Percentiles rank a stretch among this genome's conserved stretches.
Conservation (phyloP, 1,140 invertebrate species). For the Tetranychus urticae region DNA sequence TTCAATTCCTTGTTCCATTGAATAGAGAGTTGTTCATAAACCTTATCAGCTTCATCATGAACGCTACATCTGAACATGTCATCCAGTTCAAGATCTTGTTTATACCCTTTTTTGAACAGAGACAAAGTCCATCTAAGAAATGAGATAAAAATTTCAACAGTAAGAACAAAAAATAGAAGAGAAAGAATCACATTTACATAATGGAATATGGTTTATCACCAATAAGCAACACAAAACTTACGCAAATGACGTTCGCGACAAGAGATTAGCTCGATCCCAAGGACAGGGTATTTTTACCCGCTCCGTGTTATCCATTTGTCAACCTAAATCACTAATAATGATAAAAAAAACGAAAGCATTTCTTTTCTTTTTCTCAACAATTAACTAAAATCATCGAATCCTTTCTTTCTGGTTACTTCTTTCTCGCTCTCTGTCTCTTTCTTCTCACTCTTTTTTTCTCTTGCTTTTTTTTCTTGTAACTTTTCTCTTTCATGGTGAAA, state of each 20-base stretch:
- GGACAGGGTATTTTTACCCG: slow-evolving; percentile 4
- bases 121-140: not conserved
- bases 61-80: not conserved
- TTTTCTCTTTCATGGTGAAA: no score
- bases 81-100: not conserved
- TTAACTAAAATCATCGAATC: not conserved
- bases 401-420: no score
- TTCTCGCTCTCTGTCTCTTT: no score
- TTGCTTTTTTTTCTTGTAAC: no score
- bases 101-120: not conserved
- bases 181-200: not conserved
- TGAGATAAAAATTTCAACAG: not conserved
- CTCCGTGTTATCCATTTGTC: not conserved
- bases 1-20: slow-evolving; percentile 12
- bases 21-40: not conserved
- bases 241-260: not conserved
- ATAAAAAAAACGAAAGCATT: no score
- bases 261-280: slow-evolving; percentile 3
- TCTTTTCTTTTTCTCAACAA: not conserved
- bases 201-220: not conserved
- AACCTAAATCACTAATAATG: no score
- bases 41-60: not conserved
- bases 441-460: no score
- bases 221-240: not conserved
- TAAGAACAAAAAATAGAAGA: not conserved